Base-by-base conservation (phyloP, 2,888 invertebrate species). In the Flexamia atlantica region DNA sequence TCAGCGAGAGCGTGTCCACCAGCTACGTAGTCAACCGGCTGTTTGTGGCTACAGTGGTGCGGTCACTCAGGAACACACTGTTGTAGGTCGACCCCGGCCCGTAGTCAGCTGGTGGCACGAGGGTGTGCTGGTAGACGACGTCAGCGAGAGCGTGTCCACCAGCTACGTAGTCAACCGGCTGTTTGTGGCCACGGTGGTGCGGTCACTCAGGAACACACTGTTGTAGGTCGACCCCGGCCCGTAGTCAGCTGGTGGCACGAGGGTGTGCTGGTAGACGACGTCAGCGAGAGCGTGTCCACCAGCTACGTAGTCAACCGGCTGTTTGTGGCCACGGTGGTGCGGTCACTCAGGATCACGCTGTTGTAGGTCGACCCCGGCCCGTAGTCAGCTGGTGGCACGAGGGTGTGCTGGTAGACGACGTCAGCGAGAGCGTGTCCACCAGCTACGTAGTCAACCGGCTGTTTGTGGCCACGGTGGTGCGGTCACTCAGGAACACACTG, bases 61-160 rank as follows among this genome's bases (percentile, higher is more conserved):
- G 96, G 85, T 93, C 94, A 87, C 93, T 95, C 90, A 93, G 94
- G 87, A 95, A 95, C 17, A 92, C 94, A 17, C 17, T 53, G 53
- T 53, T 53, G 53, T 23, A 53, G 53, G 53, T n/a, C 95, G 94
- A 86, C 97, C 97, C 0, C 92, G 93, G 60, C 97, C 97, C 32
- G 93, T 94, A 86, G 94, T 97, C 14, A 95, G 94, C 20, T 97
- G 97, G 97, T 97, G 95, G 94, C 93, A 93, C 86, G 95, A 95
- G 84, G 93, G 93, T 32, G 92, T 94, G 84, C 92, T 96, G 86
- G 91, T 97, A 84, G 96, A 97, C 87, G 93, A 93, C 86, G 93
- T 93, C 60, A 95, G 95, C 81, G 95, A 95, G 87, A 87, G 88
- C 32, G 87, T 88, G 32, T 94, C 93, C 74, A 88, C 89, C 0